Evolutionary conservation across 2,797 vertebrate genomes (phyloP).

Genomic region (Channa striata): DNA sequence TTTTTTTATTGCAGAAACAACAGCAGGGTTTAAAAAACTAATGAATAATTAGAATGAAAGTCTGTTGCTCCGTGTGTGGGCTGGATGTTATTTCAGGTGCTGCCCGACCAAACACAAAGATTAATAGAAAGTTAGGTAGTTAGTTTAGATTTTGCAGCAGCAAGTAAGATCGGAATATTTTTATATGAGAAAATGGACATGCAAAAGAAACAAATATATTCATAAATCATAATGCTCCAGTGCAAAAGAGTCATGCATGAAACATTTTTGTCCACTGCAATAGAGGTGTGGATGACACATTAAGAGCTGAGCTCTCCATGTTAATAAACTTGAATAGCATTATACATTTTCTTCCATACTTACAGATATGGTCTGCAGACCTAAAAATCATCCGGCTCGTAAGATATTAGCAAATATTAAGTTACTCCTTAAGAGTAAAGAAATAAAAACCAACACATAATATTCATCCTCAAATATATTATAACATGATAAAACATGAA

Average conservation of each 20-base stretch:
- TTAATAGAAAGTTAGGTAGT: conserved; percentile 7
- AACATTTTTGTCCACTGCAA: neutral
- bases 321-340: conserved; percentile 6
- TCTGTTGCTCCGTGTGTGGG: neutral
- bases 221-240: conserved; percentile 3
- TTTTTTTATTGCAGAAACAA: conserved; percentile 3
- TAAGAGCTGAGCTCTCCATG: neutral
- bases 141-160: neutral
- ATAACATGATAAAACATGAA: too few relatives aligned
- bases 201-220: conserved; percentile 20
- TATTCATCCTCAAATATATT: too few relatives aligned
- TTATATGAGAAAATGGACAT: neutral
- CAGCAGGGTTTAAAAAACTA: conserved; percentile 35
- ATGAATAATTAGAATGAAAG: conserved; percentile 45
- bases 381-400: too few relatives aligned
- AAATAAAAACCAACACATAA: too few relatives aligned
- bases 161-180: conserved; percentile 9
- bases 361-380: neutral
- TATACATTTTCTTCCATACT: neutral
- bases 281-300: conserved; percentile 12
- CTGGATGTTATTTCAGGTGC: neutral
- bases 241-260: conserved; percentile 4
- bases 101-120: conserved; percentile 14
- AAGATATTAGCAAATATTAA: too few relatives aligned
- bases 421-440: too few relatives aligned